Percentiles rank a stretch among this genome's conserved stretches.
These are phyloP conservation scores for Embiotoca jacksoni DNA, from an alignment of 2,113 vertebrate genomes.

Conservation along the genomic window DNA sequence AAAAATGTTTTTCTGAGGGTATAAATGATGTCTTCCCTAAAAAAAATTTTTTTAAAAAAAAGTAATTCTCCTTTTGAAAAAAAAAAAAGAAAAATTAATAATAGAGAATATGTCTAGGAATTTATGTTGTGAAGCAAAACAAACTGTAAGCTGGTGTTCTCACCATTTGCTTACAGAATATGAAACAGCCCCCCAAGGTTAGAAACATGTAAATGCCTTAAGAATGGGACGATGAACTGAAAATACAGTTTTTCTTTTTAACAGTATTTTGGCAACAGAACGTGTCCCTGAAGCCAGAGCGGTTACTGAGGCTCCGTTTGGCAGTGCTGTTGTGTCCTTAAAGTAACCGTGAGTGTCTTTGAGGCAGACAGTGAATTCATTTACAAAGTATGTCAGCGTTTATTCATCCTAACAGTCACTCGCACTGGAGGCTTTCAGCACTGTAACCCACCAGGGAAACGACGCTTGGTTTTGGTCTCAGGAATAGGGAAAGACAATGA, in stretches of 20 bases:
- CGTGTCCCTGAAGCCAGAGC: constrained; percentile 25
- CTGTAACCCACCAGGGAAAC: not conserved
- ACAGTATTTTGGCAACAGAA: constrained; percentile 43
- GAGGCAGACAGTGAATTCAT: constrained; percentile 1
- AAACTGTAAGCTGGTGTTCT: not conserved
- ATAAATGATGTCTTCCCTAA: too few relatives aligned
- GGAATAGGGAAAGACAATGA: not conserved
- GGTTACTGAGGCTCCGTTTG: constrained; percentile 12
- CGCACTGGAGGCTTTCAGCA: not conserved
- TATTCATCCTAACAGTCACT: not conserved
- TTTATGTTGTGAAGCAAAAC: not conserved
- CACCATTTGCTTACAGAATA: not conserved
- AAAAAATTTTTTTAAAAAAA: too few relatives aligned
- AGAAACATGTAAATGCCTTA: constrained; percentile 2
- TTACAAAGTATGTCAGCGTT: not conserved
- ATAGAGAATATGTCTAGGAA: too few relatives aligned
- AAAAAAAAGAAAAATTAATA: too few relatives aligned
- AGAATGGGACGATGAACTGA: not conserved
- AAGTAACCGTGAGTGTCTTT: not conserved
- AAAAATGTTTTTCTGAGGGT: too few relatives aligned
- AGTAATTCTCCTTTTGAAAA: too few relatives aligned
- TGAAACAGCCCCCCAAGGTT: not conserved
- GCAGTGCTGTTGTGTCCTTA: constrained; percentile 31
- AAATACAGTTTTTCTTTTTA: not conserved
- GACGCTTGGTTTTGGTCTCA: too few relatives aligned